Percentiles rank a stretch among this genome's conserved stretches.
Evolutionary conservation across 2,888 invertebrate species (phyloP).

Genomic region (Drosophila anomalata): DNA sequence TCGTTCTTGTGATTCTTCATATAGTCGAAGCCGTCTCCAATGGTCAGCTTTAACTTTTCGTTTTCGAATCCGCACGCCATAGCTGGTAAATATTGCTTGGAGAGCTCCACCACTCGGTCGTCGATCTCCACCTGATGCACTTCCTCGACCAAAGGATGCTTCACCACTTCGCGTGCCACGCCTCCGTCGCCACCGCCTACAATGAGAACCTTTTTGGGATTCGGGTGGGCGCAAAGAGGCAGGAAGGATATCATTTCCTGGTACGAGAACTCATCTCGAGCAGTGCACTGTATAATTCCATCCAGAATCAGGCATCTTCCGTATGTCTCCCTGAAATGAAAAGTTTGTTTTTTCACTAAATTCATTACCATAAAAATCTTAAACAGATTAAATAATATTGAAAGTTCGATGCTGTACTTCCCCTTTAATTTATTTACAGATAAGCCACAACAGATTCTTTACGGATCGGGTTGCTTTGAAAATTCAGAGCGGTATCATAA

Average conservation of each 20-base stretch:
- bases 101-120: conserved; percentile 93
- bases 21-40: conserved; percentile 98
- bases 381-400: neutral
- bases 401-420: neutral
- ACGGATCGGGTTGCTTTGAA: neutral
- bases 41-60: conserved; percentile 91
- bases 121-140: conserved; percentile 98
- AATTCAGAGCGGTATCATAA: neutral
- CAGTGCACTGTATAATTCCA: conserved; percentile 98
- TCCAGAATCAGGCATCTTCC: conserved; percentile 96
- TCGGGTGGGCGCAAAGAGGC: conserved; percentile 95
- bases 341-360: neutral
- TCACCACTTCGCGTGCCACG: conserved; percentile 96
- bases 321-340: conserved; percentile 83
- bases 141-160: conserved; percentile 94
- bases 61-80: conserved; percentile 95
- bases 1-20: conserved; percentile 92
- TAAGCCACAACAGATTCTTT: no score
- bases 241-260: conserved; percentile 99
- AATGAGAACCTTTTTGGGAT: conserved; percentile 95
- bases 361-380: neutral
- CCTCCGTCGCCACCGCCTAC: conserved; percentile 99
- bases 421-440: neutral
- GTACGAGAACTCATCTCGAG: conserved; percentile 98
- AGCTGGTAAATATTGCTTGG: conserved; percentile 94